Conservation (phyloP, 2,888 invertebrate genomes). For the Perdita meconis region DNA sequence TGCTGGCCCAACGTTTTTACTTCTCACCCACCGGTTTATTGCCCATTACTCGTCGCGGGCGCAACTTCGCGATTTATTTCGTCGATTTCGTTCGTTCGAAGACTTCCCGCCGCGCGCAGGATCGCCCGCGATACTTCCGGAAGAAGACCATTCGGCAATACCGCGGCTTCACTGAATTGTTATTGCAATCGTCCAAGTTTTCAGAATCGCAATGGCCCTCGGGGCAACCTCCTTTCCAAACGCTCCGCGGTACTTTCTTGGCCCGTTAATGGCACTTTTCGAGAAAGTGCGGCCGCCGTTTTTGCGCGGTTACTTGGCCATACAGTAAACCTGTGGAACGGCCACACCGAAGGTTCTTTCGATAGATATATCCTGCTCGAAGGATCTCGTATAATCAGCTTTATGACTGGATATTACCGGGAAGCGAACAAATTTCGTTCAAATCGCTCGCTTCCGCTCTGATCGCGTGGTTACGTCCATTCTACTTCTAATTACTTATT, state of each 20-base stretch:
- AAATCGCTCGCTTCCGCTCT: not conserved
- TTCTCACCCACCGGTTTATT: constrained; percentile 10
- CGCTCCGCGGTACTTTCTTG: constrained; percentile 64
- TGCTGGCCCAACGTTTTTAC: not conserved
- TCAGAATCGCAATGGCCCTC: constrained; percentile 73
- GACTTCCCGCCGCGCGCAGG: constrained; percentile 31
- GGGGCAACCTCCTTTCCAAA: constrained; percentile 58
- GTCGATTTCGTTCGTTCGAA: constrained; percentile 34
- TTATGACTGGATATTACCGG: not conserved
- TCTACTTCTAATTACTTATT: not conserved
- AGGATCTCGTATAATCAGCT: constrained; percentile 15
- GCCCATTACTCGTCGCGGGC: constrained; percentile 7
- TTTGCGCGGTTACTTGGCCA: constrained; percentile 42
- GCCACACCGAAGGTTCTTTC: constrained; percentile 12
- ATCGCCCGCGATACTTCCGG: constrained; percentile 8
- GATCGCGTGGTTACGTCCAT: not conserved
- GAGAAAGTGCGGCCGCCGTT: constrained; percentile 60
- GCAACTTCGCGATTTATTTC: constrained; percentile 48
- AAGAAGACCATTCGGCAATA: constrained; percentile 38
- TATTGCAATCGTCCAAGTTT: constrained; percentile 77
- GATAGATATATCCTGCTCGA: constrained; percentile 5
- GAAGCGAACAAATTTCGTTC: constrained; percentile 3
- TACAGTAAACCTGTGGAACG: constrained; percentile 34
- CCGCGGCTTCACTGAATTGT: constrained; percentile 65
- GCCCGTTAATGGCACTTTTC: constrained; percentile 75